Base-by-base conservation (phyloP, 2,888 invertebrate species). In the Glaucopsyche alexis region DNA sequence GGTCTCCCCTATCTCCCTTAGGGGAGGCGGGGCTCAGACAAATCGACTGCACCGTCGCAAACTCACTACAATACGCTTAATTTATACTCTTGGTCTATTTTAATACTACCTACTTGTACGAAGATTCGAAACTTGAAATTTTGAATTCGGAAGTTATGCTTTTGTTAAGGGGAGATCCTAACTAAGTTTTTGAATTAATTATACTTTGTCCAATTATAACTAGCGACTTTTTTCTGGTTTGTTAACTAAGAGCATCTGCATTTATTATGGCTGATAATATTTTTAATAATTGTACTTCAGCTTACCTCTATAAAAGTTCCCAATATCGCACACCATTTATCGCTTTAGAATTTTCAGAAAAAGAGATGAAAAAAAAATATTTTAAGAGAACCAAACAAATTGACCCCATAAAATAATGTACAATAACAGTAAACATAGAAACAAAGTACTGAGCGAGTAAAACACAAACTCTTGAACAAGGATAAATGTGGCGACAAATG, bases 1-100 rank as follows among this genome's bases (percentile, higher is more conserved):
- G 81, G 81, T 77, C 77, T 80, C 79, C 81, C 81, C 86, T 42
- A 13, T 42, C 67, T 60, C 67, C 67, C 82, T 85, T 71, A 50
- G 84, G 84, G 83, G 87, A 85, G 77, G 75, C 72, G 71, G 70
- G 75, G 80, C 80, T 81, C 83, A 86, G 87, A 87, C 86, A 87
- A 87, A 89, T 86, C 83, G 85, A 87, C 83, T 78, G 78, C 74
- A 79, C 77, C 81, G 84, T 83, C 81, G 81, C 80, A 71, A 76
- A 79, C 64, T 47, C 47, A 80, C 79, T 80, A 78, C 67, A 42
- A 67, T 67, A 67, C 67, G 67, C 45, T 67, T 42, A 67, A 67
- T 45, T 67, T 66, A 66, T 66, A 66, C 66, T 42, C 67, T 67
- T 11, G 67, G 67, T 67, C 42, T 67, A 45, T 67, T 45, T 67